Conservation (phyloP, 2,797 vertebrate species). For the Spinibarbus caldwelli region DNA sequence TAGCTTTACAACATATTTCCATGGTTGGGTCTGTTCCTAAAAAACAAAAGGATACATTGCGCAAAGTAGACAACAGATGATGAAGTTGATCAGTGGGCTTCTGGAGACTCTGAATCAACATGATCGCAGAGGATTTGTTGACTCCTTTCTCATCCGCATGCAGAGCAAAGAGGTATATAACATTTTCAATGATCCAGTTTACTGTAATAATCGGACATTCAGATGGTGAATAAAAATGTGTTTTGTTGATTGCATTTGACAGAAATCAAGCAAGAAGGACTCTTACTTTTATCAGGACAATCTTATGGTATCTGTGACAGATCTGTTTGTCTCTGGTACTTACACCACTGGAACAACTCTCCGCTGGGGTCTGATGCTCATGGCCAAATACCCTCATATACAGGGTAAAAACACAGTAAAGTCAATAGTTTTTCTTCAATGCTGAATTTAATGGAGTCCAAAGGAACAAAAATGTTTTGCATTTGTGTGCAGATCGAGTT, state of each 20-base stretch:
- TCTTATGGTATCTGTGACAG: conserved; percentile 57
- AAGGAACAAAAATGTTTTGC: accelerated
- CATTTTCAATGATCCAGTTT: too few species aligned
- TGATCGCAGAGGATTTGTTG: conserved; percentile 56
- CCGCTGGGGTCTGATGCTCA: conserved; percentile 71
- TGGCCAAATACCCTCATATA: conserved; percentile 77
- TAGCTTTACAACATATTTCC: conserved; percentile 55
- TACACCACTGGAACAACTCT: conserved; percentile 75
- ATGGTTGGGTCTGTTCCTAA: conserved; percentile 51
- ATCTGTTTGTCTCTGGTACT: conserved; percentile 76
- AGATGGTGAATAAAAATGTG: too few species aligned
- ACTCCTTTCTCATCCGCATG: conserved; percentile 59
- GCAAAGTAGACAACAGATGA: conserved; percentile 13
- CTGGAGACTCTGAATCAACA: conserved; percentile 49
- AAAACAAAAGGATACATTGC: conserved; percentile 15
- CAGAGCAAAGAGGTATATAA: conserved; percentile 46
- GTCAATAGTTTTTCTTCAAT: not conserved
- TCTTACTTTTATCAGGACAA: conserved; percentile 67
- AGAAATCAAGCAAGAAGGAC: conserved; percentile 60
- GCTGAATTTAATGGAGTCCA: not conserved
- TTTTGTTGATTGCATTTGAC: not conserved
- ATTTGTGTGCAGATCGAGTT: conserved; percentile 47
- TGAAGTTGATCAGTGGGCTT: conserved; percentile 21
- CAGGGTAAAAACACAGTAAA: conserved; percentile 65
- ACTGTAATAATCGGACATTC: too few species aligned